phyloP scores from a whole-genome alignment of 1,140 invertebrate species.

The Apis dorsata region DNA sequence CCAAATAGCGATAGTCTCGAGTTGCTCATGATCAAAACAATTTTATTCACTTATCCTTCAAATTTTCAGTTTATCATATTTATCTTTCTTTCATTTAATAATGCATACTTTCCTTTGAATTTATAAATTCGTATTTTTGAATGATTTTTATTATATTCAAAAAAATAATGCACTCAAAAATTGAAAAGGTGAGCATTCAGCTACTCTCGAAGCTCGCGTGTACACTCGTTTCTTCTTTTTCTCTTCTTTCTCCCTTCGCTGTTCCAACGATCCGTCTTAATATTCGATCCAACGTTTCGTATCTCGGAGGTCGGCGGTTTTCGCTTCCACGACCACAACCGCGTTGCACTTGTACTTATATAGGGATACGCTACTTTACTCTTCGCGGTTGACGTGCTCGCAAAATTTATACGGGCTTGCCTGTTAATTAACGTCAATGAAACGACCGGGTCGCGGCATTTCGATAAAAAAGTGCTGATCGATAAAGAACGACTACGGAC shows the following conservation, averaged over 20 bases:
- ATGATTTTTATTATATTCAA: background rate
- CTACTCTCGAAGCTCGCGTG: slow-evolving; percentile 13
- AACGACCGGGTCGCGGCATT: slow-evolving; percentile 1
- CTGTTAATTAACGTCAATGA: slow-evolving; percentile 47
- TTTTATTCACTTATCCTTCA: background rate
- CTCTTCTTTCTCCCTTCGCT: slow-evolving; percentile 23
- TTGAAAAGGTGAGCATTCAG: background rate
- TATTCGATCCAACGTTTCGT: slow-evolving; percentile 50
- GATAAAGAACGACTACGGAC: background rate
- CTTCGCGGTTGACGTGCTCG: background rate
- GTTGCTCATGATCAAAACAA: background rate
- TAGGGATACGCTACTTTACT: background rate
- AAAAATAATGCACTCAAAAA: background rate
- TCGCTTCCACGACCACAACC: slow-evolving; percentile 16
- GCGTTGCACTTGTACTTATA: slow-evolving; percentile 2
- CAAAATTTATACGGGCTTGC: slow-evolving; percentile 48
- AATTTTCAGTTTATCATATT: too few relatives aligned
- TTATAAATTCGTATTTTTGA: too few relatives aligned
- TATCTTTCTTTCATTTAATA: too few relatives aligned
- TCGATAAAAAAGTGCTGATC: background rate
- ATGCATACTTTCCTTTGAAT: too few relatives aligned
- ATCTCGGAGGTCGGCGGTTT: slow-evolving; percentile 37
- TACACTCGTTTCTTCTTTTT: slow-evolving; percentile 18
- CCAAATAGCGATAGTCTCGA: slow-evolving; percentile 6
- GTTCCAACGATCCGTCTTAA: slow-evolving; percentile 42